These are phyloP conservation scores for Polia nebulosa DNA, from an alignment of 2,888 invertebrate genomes.

Conservation along the genomic window DNA sequence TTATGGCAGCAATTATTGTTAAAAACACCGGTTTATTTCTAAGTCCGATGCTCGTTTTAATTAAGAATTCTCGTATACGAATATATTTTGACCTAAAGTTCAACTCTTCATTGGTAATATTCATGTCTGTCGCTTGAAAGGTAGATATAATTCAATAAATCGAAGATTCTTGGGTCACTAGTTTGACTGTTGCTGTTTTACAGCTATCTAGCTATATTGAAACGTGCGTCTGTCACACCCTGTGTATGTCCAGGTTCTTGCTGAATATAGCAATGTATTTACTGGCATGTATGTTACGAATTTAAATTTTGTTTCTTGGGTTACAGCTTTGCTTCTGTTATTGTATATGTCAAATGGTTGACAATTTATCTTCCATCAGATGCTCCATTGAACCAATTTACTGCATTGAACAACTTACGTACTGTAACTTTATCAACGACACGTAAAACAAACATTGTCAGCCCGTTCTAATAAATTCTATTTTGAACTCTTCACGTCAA, in stretches of 20 bases:
- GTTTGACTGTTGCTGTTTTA: not conserved
- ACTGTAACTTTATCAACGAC: not conserved
- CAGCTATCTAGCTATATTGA: not conserved
- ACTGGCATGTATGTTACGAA: not conserved
- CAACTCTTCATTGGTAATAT: conserved; percentile 29
- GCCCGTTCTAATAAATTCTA: conserved; percentile 30
- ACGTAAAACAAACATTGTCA: conserved; percentile 13
- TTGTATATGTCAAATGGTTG: not conserved
- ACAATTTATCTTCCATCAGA: not conserved
- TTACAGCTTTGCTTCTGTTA: not conserved
- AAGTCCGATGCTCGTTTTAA: conserved; percentile 52
- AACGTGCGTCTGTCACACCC: not conserved
- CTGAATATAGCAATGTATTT: too few species aligned
- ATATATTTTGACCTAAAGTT: conserved; percentile 48
- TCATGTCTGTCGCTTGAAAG: conserved; percentile 8
- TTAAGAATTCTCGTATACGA: conserved; percentile 54
- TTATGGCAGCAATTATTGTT: conserved; percentile 76
- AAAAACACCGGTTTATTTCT: conserved; percentile 68
- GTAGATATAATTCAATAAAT: not conserved
- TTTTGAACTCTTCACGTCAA: conserved; percentile 36
- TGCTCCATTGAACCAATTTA: not conserved
- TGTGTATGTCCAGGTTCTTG: too few species aligned
- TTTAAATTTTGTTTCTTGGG: too few species aligned
- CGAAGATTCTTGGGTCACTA: not conserved
- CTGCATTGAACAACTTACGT: not conserved